phyloP scores from a whole-genome alignment of 2,797 vertebrate genomes.

The Onychomys arenicola region DNA sequence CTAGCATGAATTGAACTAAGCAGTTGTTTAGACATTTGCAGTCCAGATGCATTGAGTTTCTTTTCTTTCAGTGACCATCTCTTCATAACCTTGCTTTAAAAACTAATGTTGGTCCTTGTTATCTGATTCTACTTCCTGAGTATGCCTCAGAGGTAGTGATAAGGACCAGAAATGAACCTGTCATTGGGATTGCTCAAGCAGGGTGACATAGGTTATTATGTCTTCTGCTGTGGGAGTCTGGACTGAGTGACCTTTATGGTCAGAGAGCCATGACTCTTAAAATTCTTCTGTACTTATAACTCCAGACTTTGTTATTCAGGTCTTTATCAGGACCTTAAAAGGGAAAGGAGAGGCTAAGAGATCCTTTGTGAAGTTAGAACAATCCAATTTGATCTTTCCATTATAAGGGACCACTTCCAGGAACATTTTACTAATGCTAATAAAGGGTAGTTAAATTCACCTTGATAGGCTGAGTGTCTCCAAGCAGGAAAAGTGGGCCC shows the following conservation, averaged over 20 bases:
- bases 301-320: neutral
- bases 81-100: neutral
- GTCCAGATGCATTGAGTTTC: neutral
- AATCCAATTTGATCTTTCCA: neutral
- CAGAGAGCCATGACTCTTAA: neutral
- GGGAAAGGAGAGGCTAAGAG: neutral
- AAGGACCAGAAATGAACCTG: neutral
- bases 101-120: neutral
- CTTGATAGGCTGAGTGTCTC: constrained; percentile 93
- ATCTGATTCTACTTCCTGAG: neutral
- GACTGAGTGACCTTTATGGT: neutral
- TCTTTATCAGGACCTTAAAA: neutral
- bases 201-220: neutral
- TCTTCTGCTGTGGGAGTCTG: neutral
- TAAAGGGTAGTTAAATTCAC: constrained; percentile 80
- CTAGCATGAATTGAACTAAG: constrained; percentile 11
- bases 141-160: neutral
- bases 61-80: neutral
- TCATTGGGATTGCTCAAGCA: neutral
- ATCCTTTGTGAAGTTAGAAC: neutral
- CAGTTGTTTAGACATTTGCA: neutral
- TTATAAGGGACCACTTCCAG: neutral
- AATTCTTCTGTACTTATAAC: neutral
- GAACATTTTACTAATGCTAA: neutral
- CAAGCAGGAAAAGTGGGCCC: constrained; percentile 93